Evolutionary conservation across 2,888 invertebrate genomes (phyloP).

Genomic region (Nysson spinosus): DNA sequence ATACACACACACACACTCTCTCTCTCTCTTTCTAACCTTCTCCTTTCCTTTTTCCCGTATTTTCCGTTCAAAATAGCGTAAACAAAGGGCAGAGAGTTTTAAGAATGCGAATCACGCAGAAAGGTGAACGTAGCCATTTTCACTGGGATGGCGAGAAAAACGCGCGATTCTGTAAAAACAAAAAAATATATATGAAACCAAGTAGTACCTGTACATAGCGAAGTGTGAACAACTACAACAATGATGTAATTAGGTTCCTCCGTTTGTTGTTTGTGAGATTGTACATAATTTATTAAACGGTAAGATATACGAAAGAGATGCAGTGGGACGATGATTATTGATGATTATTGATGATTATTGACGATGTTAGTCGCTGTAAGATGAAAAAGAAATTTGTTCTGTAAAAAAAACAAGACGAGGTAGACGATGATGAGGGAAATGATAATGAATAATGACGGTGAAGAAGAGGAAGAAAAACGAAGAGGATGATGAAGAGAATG

Average conservation of each 20-base stretch:
- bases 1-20: too few species aligned
- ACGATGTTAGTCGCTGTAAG: constrained; percentile 72
- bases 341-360: constrained; percentile 70
- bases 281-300: constrained; percentile 77
- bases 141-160: constrained; percentile 52
- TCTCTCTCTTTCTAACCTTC: constrained; percentile 51
- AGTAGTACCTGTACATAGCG: constrained; percentile 77
- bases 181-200: too few species aligned
- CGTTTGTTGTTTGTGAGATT: constrained; percentile 78
- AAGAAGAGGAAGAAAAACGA: constrained; percentile 2
- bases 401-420: constrained; percentile 66
- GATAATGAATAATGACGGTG: too few species aligned
- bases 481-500: constrained; percentile 33
- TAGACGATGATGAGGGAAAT: not conserved
- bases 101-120: constrained; percentile 36
- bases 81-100: constrained; percentile 43
- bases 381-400: constrained; percentile 69
- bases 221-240: constrained; percentile 75
- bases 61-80: constrained; percentile 47
- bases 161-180: constrained; percentile 69
- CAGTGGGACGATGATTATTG: constrained; percentile 45
- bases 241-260: constrained; percentile 77
- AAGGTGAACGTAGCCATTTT: too few species aligned
- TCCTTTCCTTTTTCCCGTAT: constrained; percentile 35
- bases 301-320: constrained; percentile 63